Evolutionary conservation across 2,113 vertebrate species (phyloP), one percentile per base, ranked within the genome.

Genomic region (Pampusana beccarii): DNA sequence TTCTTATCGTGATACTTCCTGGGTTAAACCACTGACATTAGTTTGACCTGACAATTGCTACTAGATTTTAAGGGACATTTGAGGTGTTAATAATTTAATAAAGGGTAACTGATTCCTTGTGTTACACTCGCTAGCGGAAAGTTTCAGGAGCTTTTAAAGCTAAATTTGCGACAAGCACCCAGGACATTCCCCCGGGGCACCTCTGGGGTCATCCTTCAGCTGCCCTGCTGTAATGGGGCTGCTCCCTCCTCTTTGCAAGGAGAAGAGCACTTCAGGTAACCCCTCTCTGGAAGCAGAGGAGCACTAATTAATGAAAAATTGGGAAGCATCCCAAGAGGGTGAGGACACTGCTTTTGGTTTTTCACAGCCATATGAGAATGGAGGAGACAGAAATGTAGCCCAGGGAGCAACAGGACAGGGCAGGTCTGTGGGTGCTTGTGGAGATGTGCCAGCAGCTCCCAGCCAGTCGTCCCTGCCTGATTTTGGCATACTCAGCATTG

Each of bases 401-500:
- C 34, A 69, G 54, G 7, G 16, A 36, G 5, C 23, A 31, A 6
- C 2, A 0, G 17, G 34, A 64, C 75, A 88, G 44, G 50, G 16
- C 14, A 72, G 21, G 24, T 62, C 57, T 54, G 6, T 62, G 53
- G 8, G 19, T 71, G 28, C 25, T 48, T 0, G 0, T 42, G 25
- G 23, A 62, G 21, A 38, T 1, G 1, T 17, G 15, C 29, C 29
- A 20, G 36, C 1, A 2, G n/a, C 42, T 53, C 56, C 29, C 12
- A 69, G 36, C 33, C 2, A 0, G 7, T 44, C 60, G 16, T 60
- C 12, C 3, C 11, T 36, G 26, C 13, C 40, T 5, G 9, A 34
- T 61, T 67, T 28, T 51, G 29, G 16, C 13, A 15, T 2, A 0
- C n/a, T 48, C 0, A 1, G 7, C 38, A 20, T 46, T 79, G 46